Evolutionary conservation across 2,888 invertebrate species (phyloP).

Genomic region (Hartigia nigra): DNA sequence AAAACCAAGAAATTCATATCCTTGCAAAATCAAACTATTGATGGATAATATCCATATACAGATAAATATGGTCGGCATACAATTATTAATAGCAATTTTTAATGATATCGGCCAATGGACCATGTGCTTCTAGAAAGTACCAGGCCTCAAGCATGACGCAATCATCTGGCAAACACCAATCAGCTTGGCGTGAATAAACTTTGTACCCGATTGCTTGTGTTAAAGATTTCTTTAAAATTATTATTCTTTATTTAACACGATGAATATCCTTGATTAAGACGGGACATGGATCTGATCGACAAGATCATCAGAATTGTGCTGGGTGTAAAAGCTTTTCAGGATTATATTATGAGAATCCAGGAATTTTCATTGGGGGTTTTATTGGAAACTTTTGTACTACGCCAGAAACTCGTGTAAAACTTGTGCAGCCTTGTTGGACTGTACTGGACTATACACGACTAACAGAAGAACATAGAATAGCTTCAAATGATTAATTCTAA

Average conservation of each 20-base stretch:
- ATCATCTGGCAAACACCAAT: conserved; percentile 32
- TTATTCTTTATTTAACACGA: background rate
- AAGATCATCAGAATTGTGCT: background rate
- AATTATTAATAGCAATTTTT: background rate
- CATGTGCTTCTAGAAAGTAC: conserved; percentile 45
- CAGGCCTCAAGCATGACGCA: conserved; percentile 38
- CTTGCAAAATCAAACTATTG: background rate
- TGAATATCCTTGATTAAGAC: background rate
- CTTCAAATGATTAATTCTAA: background rate
- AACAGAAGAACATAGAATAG: background rate
- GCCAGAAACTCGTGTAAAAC: background rate
- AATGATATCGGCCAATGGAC: conserved; percentile 5
- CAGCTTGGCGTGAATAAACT: conserved; percentile 20
- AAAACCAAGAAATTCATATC: background rate
- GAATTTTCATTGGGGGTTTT: background rate
- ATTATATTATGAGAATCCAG: background rate
- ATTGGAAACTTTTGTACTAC: background rate
- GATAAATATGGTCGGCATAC: background rate
- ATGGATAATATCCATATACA: background rate
- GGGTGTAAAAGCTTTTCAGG: background rate
- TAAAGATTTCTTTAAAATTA: background rate
- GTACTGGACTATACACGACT: background rate
- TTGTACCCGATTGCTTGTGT: background rate
- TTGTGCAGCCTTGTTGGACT: background rate
- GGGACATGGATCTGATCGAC: background rate